Evolutionary conservation across 2,113 vertebrate species (phyloP).

Genomic region (Azemiops feae): DNA sequence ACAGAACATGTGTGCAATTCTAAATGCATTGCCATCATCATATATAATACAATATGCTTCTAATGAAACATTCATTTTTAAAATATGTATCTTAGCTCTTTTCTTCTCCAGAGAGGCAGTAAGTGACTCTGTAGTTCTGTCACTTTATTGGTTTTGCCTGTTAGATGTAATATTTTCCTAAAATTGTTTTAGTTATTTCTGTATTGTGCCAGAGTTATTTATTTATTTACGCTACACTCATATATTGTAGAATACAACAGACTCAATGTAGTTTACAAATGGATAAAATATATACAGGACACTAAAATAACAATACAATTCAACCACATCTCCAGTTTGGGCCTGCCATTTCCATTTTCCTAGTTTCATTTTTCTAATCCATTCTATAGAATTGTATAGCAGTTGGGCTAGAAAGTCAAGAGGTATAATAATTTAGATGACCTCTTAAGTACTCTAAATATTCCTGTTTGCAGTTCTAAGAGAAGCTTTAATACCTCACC

Average conservation of each 20-base stretch:
- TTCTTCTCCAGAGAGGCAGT: not conserved
- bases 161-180: not conserved
- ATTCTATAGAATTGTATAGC: not conserved
- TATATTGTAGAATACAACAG: not conserved
- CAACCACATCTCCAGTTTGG: not conserved
- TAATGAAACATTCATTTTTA: not conserved
- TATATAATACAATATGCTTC: not conserved
- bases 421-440: not conserved
- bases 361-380: not conserved
- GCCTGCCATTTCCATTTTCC: not conserved
- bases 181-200: not conserved
- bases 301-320: not conserved
- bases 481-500: not conserved
- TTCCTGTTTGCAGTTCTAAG: not conserved
- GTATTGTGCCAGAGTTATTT: not conserved
- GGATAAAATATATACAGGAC: not conserved
- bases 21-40: not conserved
- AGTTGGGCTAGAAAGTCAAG: not conserved
- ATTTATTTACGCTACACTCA: not conserved
- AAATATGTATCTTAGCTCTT: not conserved
- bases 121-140: not conserved
- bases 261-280: not conserved
- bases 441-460: not conserved
- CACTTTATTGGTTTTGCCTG: not conserved
- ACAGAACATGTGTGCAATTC: not conserved